Conservation (phyloP, 1,140 invertebrate genomes). For the Drosophila sucinea region DNA sequence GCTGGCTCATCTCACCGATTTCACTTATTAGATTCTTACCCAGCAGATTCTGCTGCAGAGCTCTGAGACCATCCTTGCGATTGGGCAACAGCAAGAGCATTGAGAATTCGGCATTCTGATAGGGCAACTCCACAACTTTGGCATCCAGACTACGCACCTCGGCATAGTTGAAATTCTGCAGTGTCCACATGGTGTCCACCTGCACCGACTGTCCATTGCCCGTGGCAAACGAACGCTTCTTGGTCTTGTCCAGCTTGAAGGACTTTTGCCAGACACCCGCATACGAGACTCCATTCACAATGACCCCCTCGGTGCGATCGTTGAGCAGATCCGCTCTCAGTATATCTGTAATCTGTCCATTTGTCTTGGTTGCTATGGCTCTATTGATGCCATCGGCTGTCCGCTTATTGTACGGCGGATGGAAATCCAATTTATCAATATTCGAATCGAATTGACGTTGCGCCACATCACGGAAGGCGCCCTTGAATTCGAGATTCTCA, state of each 20-base stretch:
- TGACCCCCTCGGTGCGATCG: slow-evolving; percentile 74
- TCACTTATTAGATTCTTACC: slow-evolving; percentile 79
- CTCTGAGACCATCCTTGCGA: slow-evolving; percentile 68
- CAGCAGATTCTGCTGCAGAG: slow-evolving; percentile 67
- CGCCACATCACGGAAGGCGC: slow-evolving; percentile 70
- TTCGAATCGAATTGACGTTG: slow-evolving; percentile 76
- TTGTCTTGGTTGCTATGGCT: slow-evolving; percentile 66
- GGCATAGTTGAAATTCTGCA: slow-evolving; percentile 74
- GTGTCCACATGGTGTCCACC: slow-evolving; percentile 78
- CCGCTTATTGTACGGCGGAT: slow-evolving; percentile 79
- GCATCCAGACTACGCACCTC: slow-evolving; percentile 69
- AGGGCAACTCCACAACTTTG: slow-evolving; percentile 74
- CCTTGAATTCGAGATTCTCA: slow-evolving; percentile 77
- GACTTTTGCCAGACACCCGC: slow-evolving; percentile 75
- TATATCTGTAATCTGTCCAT: slow-evolving; percentile 69
- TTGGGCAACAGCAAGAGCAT: slow-evolving; percentile 76
- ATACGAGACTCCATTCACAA: slow-evolving; percentile 68
- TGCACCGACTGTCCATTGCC: slow-evolving; percentile 62
- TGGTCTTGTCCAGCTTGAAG: slow-evolving; percentile 65
- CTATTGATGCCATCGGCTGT: slow-evolving; percentile 76
- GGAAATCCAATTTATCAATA: slow-evolving; percentile 77
- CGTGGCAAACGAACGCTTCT: slow-evolving; percentile 60
- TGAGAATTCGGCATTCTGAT: slow-evolving; percentile 72
- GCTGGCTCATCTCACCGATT: slow-evolving; percentile 59
- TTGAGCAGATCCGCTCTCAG: slow-evolving; percentile 64